Percentiles rank a stretch among this genome's conserved stretches.
These are phyloP conservation scores for Morbakka virulenta DNA, from an alignment of 30 jellyfish, hydroid and myxozoan species.

Conservation along the genomic window DNA sequence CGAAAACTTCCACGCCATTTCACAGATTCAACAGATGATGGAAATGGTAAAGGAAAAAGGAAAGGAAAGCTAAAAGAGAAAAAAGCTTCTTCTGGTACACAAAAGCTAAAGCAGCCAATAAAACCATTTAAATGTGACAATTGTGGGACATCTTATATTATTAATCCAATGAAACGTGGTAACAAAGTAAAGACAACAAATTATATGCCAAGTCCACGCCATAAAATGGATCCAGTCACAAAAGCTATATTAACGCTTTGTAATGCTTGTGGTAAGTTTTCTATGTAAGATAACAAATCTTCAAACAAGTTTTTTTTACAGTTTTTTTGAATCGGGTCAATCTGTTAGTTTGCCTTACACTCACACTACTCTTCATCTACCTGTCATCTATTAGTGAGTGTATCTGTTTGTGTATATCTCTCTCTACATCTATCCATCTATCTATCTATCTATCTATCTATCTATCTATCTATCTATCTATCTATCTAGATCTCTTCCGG, in stretches of 20 bases:
- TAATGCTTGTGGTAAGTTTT: slow-evolving; percentile 91
- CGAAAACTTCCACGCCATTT: neutral
- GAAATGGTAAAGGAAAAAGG: no score
- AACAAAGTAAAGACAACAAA: slow-evolving; percentile 59
- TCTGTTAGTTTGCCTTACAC: no score
- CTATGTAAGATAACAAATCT: neutral
- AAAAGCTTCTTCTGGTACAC: neutral
- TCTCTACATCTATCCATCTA: no score
- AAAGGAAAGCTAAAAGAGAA: neutral
- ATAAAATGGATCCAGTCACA: slow-evolving; percentile 90
- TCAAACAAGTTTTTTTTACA: no score
- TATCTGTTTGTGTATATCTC: no score
- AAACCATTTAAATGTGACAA: slow-evolving; percentile 64
- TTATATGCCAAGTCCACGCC: slow-evolving; percentile 89
- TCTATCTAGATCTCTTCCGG: no score
- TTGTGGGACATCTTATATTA: slow-evolving; percentile 74
- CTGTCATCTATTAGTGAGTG: no score
- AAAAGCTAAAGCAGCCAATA: neutral
- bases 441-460: no score
- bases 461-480: no score
- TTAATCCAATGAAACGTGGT: slow-evolving; percentile 85
- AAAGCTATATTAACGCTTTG: slow-evolving; percentile 73
- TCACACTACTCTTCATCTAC: no score
- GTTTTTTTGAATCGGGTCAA: no score
- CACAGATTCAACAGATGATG: neutral